Evolutionary conservation across 2,888 invertebrate genomes (phyloP), one percentile per base, ranked within the genome.

Genomic region (Coenonympha arcania): DNA sequence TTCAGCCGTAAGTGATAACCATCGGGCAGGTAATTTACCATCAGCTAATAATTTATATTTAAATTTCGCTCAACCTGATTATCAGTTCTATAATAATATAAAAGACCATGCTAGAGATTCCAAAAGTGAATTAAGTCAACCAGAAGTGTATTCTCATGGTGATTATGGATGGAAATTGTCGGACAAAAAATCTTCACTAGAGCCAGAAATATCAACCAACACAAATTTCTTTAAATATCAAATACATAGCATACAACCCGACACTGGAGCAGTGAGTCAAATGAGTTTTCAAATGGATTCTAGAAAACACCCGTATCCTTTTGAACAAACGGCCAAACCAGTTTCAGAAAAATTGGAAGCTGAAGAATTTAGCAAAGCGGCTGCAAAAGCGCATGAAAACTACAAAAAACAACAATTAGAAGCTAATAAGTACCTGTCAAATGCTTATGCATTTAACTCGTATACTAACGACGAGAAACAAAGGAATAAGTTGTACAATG

Each of bases 111-210:
- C 68, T 1, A 74, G 73, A 61, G 80, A 81, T 50, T 50, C 69
- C 6, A 81, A 84, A 34, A 75, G 73, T 43, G 79, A 79, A 56
- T 68, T 66, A 4, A 67, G 66, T 26, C 80, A 78, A 50, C 59
- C 71, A 45, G 73, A 73, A 9, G 58, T 66, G 24, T 87, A 86
- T 55, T 82, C 87, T 0, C 78, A 82, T 46, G 86, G 86, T 8
- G 86, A 87, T 57, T 87, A 78, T 58, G 87, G 87, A 1, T 87
- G 87, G 87, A 86, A 83, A 63, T 49, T 87, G 16, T 65, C 69
- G 3, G 78, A 73, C n/a, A 84, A 79, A 59, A 87, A 79, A 53
- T 66, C 75, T 19, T 55, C 63, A n/a, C 56, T 58, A 33, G 67
- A 60, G 34, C 67, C 70, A 11, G 78, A 82, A 46, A 58, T 61